phyloP scores from a whole-genome alignment of 2,797 vertebrate species.

The Hephaestus fuliginosus region DNA sequence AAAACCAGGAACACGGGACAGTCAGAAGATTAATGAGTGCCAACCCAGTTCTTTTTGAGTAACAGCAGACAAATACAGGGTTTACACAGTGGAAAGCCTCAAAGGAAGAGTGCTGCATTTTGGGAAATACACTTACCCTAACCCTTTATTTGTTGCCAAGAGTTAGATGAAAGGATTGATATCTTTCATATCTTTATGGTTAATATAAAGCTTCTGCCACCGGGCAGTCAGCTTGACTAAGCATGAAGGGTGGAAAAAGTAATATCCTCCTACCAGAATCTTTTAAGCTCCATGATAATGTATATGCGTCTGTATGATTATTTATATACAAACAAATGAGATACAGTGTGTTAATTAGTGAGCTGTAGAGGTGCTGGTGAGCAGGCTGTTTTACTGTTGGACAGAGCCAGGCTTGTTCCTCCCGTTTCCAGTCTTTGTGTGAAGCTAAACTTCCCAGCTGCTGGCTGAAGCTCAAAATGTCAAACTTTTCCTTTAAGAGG shows the following conservation, averaged over 20 bases:
- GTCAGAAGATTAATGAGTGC: neutral
- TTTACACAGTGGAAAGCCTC: neutral
- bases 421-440: neutral
- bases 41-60: conserved; percentile 2
- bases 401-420: neutral
- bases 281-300: neutral
- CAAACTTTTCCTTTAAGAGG: neutral
- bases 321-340: neutral
- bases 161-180: neutral
- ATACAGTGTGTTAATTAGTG: neutral
- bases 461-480: neutral
- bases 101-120: neutral
- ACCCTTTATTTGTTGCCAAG: neutral
- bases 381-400: neutral
- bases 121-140: neutral
- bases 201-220: neutral
- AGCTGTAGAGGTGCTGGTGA: neutral
- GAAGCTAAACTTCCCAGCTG: neutral
- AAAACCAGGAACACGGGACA: neutral
- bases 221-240: neutral
- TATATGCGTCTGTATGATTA: too few species aligned
- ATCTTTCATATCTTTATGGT: neutral
- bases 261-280: neutral
- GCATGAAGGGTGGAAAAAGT: neutral
- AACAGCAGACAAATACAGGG: neutral